Conservation (phyloP, 2,113 vertebrate genomes). For the Pseudopipra pipra region DNA sequence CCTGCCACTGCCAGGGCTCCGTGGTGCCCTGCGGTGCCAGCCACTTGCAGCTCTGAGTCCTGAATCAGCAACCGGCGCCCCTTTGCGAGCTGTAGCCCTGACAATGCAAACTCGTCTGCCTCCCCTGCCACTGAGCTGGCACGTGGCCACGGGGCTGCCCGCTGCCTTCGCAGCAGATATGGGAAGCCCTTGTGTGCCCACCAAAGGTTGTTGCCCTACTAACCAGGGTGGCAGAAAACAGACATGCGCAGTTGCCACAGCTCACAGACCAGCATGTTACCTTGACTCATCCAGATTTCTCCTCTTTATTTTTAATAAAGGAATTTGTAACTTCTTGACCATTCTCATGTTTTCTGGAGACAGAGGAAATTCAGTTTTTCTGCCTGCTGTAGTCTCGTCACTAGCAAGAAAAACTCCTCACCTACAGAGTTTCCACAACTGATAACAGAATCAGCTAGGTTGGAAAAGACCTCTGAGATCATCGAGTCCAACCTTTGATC, state of each 20-base stretch:
- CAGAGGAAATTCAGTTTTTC: background rate
- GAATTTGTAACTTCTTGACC: background rate
- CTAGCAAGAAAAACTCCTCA: background rate
- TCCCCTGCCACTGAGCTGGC: background rate
- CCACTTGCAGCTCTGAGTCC: background rate
- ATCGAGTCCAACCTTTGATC: background rate
- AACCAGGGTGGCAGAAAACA: background rate
- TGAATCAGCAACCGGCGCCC: background rate
- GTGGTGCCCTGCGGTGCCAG: background rate
- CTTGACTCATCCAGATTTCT: background rate
- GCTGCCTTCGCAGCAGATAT: fast-evolving
- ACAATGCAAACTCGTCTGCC: background rate
- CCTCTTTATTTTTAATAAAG: background rate
- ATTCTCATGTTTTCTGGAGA: background rate
- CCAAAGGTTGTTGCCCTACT: background rate
- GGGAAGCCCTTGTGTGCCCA: background rate
- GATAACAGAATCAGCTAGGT: background rate
- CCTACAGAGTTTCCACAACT: background rate
- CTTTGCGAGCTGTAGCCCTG: background rate
- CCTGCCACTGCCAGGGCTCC: background rate
- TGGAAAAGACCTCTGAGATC: background rate
- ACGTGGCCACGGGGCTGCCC: background rate
- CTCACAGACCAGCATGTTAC: background rate
- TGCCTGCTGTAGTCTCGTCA: background rate
- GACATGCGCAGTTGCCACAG: background rate